These are phyloP conservation scores for Fopius arisanus DNA, from an alignment of 1,140 invertebrate genomes.

Conservation along the genomic window DNA sequence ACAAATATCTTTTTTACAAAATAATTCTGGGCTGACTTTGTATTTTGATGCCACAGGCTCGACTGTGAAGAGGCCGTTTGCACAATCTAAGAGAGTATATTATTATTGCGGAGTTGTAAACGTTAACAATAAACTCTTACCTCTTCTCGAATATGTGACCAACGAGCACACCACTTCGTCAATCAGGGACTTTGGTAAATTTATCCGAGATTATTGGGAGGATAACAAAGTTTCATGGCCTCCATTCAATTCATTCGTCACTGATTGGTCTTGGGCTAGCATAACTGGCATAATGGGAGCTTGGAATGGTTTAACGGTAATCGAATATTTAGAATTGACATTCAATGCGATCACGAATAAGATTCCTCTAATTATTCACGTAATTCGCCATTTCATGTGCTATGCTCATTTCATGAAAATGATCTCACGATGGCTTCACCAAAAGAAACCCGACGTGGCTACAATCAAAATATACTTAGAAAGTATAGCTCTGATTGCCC, in stretches of 20 bases:
- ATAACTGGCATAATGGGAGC: not conserved
- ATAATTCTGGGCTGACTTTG: not conserved
- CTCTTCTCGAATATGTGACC: conserved; percentile 22
- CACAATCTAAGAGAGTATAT: conserved; percentile 15
- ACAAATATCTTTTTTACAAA: too few relatives aligned
- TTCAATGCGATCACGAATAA: not conserved
- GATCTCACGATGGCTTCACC: not conserved
- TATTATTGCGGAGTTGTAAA: not conserved
- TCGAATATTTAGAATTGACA: not conserved
- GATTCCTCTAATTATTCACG: not conserved
- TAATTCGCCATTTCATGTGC: not conserved
- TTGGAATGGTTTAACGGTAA: conserved; percentile 14
- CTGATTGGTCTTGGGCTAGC: conserved; percentile 27
- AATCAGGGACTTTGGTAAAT: conserved; percentile 20
- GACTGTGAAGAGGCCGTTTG: conserved; percentile 18
- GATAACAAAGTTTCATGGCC: conserved; percentile 15
- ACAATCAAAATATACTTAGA: not conserved
- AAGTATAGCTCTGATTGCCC: not conserved
- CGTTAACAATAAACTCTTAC: conserved; percentile 7
- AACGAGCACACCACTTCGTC: conserved; percentile 20
- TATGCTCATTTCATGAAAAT: not conserved
- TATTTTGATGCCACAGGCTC: not conserved
- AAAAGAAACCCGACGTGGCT: not conserved
- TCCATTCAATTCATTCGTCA: not conserved
- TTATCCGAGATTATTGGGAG: conserved; percentile 1